Base-by-base conservation (phyloP, 2,797 vertebrate species). In the Sebastes oblongus region DNA sequence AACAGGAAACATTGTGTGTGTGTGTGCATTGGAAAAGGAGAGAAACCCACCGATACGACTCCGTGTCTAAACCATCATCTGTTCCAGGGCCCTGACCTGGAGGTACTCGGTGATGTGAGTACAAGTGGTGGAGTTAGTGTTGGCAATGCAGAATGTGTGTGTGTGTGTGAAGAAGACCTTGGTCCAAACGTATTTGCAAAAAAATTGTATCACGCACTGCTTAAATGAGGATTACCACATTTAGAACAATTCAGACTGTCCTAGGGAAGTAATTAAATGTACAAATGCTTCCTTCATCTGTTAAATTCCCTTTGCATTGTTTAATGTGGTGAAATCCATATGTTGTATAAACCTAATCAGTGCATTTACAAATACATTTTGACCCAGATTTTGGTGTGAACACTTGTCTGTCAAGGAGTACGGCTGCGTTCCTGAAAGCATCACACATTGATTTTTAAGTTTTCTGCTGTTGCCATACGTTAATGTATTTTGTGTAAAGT, bases 81-180 rank as follows among this genome's bases (percentile, higher is more conserved):
- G 91, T 96, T 96, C 95, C 94, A 96, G 96, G 92, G 92, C 75
- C 95, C 95, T 92, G 94, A 96, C 93, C 92, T 96, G 94, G 93
- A 96, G 93, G 90, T 96, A 91, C 95, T 96, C 89, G 85, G 95
- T 94, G 94, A 96, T 93, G 95, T 96, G 94, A 96, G 96, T 96
- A 96, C 85, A 81, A 86, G 84, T 76, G 73, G 80, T 88, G 77
- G 71, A 86, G 85, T 81, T 82, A 89, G 87, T 71, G 79, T 55
- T 86, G 71, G 73, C 82, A 82, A 86, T 94, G 91, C 70, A 80
- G 82, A 78, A 32, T 86, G 62, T 86, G 32, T 77, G 61, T 58
- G 62, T 58, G 62, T 88, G 79, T 83, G 29, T 58, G 61, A 69
- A 67, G 52, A 76, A 86, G 64, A 24, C 82, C 74, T 70, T 3